Evolutionary conservation across 2,888 invertebrate species (phyloP).

Genomic region (Barypeithes pellucidus): DNA sequence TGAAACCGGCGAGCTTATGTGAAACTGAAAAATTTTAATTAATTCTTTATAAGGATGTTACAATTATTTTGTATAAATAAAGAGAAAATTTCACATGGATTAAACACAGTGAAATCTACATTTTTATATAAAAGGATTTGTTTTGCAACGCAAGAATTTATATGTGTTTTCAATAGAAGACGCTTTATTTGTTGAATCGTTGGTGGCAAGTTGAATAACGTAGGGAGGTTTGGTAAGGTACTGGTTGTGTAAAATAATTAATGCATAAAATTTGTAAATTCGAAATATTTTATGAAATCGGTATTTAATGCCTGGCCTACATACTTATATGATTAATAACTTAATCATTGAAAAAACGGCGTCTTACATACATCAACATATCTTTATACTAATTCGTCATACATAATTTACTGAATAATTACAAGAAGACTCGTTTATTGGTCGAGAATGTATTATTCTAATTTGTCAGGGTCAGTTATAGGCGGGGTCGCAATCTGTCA

Average conservation of each 20-base stretch:
- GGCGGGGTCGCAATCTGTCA: too few species aligned
- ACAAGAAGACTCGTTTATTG: too few species aligned
- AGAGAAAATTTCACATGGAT: conserved; percentile 51
- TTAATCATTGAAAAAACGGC: background rate
- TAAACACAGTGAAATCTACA: conserved; percentile 42
- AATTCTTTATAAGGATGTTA: conserved; percentile 48
- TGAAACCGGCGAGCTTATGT: conserved; percentile 26
- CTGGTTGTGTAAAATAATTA: background rate
- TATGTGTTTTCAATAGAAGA: conserved; percentile 41
- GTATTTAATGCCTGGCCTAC: too few species aligned
- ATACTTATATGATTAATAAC: too few species aligned
- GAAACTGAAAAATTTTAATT: conserved; percentile 49
- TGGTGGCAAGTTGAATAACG: background rate
- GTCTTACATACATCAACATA: too few species aligned
- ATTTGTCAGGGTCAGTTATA: too few species aligned
- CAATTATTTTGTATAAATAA: conserved; percentile 49
- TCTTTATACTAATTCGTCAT: too few species aligned
- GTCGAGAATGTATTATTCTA: too few species aligned
- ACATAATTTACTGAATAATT: too few species aligned
- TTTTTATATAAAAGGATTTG: conserved; percentile 35
- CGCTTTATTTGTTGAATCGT: background rate
- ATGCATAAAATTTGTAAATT: background rate
- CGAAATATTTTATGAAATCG: too few species aligned
- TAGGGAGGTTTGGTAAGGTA: background rate
- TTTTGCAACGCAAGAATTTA: conserved; percentile 43